Conservation (phyloP, 2,797 vertebrate species). For the Lepus oiostolus region DNA sequence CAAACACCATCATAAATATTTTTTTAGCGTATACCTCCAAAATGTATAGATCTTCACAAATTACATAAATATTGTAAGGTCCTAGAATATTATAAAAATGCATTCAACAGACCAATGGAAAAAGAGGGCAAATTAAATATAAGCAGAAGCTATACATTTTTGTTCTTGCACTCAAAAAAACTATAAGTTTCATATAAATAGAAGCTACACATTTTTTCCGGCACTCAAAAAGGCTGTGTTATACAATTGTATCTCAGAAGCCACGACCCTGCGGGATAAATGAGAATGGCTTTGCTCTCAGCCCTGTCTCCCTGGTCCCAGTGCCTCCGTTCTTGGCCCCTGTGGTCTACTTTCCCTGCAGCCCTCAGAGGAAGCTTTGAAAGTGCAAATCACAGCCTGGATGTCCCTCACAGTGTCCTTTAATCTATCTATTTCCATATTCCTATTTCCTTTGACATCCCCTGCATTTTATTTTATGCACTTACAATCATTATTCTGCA, state of each 20-base stretch:
- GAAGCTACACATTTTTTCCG: not conserved
- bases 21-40: not conserved
- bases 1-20: not conserved
- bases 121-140: slow-evolving; percentile 59
- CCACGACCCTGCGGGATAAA: not conserved
- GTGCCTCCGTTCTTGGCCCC: not conserved
- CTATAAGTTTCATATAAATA: slow-evolving; percentile 50
- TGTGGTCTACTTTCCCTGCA: not conserved
- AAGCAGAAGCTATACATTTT: slow-evolving; percentile 39
- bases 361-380: not conserved
- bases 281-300: not conserved
- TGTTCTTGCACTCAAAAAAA: not conserved
- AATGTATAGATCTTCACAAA: slow-evolving; percentile 49
- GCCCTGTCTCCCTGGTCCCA: not conserved
- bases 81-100: slow-evolving; percentile 36
- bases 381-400: slow-evolving; percentile 45
- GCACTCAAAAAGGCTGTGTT: not conserved
- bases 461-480: slow-evolving; percentile 59
- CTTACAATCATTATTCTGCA: slow-evolving; percentile 40
- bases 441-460: slow-evolving; percentile 62
- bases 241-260: not conserved
- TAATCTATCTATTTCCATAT: slow-evolving; percentile 29
- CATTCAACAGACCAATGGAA: slow-evolving; percentile 51
- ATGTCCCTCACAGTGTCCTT: not conserved
- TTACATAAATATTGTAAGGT: slow-evolving; percentile 37